These are phyloP conservation scores for Nyctibius bracteatus DNA, from an alignment of 2,113 vertebrate species.

Conservation along the genomic window DNA sequence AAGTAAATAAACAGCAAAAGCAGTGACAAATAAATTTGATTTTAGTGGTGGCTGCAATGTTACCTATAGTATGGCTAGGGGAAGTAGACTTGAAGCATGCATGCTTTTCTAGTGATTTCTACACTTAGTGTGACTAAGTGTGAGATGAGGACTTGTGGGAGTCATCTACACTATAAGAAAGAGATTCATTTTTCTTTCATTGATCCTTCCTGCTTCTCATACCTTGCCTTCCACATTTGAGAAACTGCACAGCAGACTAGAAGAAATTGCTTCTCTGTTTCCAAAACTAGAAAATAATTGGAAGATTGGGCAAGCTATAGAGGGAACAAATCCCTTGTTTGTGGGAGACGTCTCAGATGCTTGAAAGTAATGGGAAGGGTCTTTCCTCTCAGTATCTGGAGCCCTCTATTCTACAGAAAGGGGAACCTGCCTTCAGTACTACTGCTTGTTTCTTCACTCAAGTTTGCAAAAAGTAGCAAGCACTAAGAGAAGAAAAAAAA, in stretches of 20 bases:
- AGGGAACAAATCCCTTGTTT: background rate
- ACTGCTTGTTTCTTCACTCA: background rate
- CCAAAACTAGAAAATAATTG: background rate
- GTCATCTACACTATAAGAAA: background rate
- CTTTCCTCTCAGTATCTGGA: background rate
- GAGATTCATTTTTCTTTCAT: background rate
- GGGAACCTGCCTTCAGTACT: background rate
- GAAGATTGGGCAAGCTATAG: background rate
- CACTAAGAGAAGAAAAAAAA: background rate
- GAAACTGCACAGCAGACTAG: background rate
- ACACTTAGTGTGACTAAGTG: background rate
- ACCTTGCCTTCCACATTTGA: background rate
- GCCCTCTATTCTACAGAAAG: background rate
- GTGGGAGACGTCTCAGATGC: background rate
- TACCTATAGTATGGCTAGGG: background rate
- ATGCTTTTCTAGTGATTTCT: background rate
- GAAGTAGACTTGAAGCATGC: background rate
- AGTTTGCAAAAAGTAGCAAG: background rate
- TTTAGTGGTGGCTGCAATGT: background rate
- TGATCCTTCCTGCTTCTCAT: background rate
- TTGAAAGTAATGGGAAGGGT: background rate
- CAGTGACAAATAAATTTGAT: background rate
- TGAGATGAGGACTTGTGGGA: background rate
- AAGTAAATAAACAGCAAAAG: background rate
- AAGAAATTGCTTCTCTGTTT: background rate